A percentile compares a stretch with the other conserved stretches of the same genome.
These are phyloP conservation scores for Ailurus styani DNA, from an alignment of 2,113 vertebrate genomes.

Conservation along the genomic window DNA sequence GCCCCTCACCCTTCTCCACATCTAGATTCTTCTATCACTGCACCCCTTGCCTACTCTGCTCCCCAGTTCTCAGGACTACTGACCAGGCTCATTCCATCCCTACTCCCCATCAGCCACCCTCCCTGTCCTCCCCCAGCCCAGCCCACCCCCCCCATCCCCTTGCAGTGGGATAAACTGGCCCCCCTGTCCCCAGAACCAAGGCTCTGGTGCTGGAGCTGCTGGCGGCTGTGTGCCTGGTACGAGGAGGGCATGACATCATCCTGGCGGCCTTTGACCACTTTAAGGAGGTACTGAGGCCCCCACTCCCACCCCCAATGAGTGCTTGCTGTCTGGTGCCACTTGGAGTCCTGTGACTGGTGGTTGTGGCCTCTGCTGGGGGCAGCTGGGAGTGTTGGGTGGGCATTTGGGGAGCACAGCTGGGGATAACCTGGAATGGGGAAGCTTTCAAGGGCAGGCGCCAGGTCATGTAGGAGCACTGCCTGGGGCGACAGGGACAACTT, in stretches of 20 bases:
- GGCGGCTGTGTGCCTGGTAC: conserved; percentile 94
- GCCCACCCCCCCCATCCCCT: background rate
- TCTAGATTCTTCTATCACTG: background rate
- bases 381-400: background rate
- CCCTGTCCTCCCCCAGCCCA: background rate
- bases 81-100: background rate
- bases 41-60: background rate
- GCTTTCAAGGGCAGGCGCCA: background rate
- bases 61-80: background rate
- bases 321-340: background rate
- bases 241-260: conserved; percentile 96
- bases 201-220: conserved; percentile 94
- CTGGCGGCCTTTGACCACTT: conserved; percentile 93
- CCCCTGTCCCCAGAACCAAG: conserved; percentile 88
- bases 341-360: background rate
- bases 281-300: conserved; percentile 86
- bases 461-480: background rate
- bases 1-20: background rate
- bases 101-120: background rate
- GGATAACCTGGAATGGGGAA: background rate
- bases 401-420: background rate
- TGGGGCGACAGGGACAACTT: background rate
- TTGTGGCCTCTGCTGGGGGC: background rate
- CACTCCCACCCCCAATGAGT: background rate
- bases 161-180: background rate